Conservation (phyloP, 2,888 invertebrate species). For the Entomobrya multifasciata region DNA sequence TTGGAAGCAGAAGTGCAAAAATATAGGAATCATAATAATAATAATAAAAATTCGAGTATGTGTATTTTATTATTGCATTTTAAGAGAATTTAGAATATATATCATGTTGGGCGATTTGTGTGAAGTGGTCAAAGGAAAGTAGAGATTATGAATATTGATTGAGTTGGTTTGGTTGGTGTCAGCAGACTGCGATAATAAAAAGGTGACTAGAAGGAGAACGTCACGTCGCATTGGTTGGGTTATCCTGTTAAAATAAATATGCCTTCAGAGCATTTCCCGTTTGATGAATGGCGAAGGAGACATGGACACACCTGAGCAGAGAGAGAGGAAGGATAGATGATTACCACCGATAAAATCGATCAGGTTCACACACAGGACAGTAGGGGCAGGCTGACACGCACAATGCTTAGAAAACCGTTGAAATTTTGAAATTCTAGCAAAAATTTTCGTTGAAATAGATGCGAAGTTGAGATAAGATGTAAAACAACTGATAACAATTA, state of each 20-base stretch:
- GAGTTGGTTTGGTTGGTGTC: slow-evolving; percentile 34
- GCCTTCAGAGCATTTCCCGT: slow-evolving; percentile 35
- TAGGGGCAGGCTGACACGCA: slow-evolving; percentile 26
- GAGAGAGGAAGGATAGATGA: slow-evolving; percentile 13
- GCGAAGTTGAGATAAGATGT: background rate
- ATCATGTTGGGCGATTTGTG: too few relatives aligned
- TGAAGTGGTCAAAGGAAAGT: background rate
- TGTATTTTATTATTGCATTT: slow-evolving; percentile 11
- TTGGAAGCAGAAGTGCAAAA: slow-evolving; percentile 35
- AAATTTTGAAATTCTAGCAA: background rate
- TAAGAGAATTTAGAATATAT: too few relatives aligned
- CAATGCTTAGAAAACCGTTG: too few relatives aligned
- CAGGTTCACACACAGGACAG: too few relatives aligned
- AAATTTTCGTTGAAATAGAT: too few relatives aligned
- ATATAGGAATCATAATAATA: too few relatives aligned
- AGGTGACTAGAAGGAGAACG: slow-evolving; percentile 30
- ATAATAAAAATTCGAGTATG: slow-evolving; percentile 23
- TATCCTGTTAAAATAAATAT: slow-evolving; percentile 1
- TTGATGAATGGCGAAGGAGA: slow-evolving; percentile 30
- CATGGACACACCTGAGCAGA: slow-evolving; percentile 31
- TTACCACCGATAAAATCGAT: slow-evolving; percentile 33
- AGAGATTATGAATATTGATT: slow-evolving; percentile 53
- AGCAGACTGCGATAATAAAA: slow-evolving; percentile 20
- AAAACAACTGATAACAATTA: background rate
- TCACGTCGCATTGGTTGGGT: too few relatives aligned